Evolutionary conservation across 1,140 invertebrate genomes (phyloP).

Genomic region (Sinella curviseta): DNA sequence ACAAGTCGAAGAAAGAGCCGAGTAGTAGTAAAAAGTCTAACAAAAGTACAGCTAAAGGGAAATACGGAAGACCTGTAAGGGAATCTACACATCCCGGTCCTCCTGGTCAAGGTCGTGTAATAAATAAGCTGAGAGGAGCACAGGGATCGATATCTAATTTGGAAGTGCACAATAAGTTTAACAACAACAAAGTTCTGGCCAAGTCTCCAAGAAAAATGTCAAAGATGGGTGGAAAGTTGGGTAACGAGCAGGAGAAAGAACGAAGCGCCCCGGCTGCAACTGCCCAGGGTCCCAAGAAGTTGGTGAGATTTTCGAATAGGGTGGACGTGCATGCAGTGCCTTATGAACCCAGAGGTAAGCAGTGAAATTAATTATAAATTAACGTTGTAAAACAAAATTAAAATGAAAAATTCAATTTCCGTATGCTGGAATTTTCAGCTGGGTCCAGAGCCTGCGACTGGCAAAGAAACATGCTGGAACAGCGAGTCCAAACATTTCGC

Average conservation of each 20-base stretch:
- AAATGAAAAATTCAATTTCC: neutral
- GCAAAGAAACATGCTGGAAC: constrained; percentile 2
- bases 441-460: constrained; percentile 4
- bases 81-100: too few relatives aligned
- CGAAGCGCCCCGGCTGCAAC: neutral
- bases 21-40: too few relatives aligned
- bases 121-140: too few relatives aligned
- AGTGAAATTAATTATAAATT: neutral
- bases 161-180: too few relatives aligned
- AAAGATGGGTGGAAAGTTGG: too few relatives aligned
- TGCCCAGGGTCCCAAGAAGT: neutral
- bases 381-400: neutral
- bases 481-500: neutral
- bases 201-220: too few relatives aligned
- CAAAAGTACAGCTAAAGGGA: too few relatives aligned
- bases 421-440: neutral
- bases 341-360: neutral
- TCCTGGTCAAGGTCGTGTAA: too few relatives aligned
- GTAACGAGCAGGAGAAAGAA: neutral
- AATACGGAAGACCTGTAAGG: too few relatives aligned
- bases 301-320: neutral
- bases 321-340: neutral
- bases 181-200: too few relatives aligned
- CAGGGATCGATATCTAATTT: too few relatives aligned
- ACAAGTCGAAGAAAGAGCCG: too few relatives aligned